These are phyloP conservation scores for Plutella xylostella DNA, from an alignment of 2,888 invertebrate genomes.

Conservation along the genomic window DNA sequence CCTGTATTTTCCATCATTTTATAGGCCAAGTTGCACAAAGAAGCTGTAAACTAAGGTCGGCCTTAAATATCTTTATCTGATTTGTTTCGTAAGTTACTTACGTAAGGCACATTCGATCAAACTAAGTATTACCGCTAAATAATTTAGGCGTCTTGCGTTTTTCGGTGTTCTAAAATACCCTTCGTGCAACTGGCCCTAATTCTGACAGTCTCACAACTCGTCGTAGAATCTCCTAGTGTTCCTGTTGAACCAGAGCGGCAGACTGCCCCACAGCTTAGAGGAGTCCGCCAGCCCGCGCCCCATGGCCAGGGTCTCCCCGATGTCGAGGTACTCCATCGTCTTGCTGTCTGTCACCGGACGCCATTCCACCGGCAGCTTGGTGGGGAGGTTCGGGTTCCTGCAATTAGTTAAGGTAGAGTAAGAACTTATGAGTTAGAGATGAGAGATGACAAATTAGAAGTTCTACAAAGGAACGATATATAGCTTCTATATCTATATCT, in stretches of 20 bases:
- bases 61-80: too few species aligned
- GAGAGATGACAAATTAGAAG: too few species aligned
- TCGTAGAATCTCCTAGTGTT: not conserved
- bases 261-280: slow-evolving; percentile 72
- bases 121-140: too few species aligned
- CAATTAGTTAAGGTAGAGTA: too few species aligned
- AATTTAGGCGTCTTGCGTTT: not conserved
- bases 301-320: slow-evolving; percentile 57
- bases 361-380: slow-evolving; percentile 70
- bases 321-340: slow-evolving; percentile 69
- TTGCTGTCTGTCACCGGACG: slow-evolving; percentile 53
- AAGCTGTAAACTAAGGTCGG: too few species aligned
- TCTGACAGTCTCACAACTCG: not conserved
- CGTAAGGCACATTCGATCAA: too few species aligned
- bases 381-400: slow-evolving; percentile 73
- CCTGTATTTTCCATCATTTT: too few species aligned
- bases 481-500: too few species aligned
- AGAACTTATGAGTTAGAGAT: too few species aligned
- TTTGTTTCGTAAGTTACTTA: too few species aligned
- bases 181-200: not conserved
- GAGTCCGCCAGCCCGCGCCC: slow-evolving; percentile 66
- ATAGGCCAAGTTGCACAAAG: too few species aligned
- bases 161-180: not conserved
- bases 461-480: too few species aligned
- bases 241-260: slow-evolving; percentile 58